phyloP scores from a whole-genome alignment of 23 tunicate genomes.

The Halocynthia roretzi region DNA sequence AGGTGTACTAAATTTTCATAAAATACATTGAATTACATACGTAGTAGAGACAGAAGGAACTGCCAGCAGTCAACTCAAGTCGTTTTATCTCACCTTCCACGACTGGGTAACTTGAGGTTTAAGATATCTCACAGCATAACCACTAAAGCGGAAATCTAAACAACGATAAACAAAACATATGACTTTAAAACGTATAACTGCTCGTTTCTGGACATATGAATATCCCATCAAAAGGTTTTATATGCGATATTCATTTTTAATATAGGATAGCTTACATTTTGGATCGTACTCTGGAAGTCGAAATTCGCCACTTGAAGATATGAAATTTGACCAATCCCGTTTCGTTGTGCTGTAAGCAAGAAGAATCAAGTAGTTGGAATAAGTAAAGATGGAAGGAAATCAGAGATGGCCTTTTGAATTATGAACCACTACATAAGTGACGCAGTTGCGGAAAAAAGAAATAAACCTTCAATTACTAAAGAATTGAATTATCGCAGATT shows the following conservation, averaged over 20 bases:
- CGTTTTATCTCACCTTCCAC: constrained; percentile 34
- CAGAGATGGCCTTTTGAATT: no score
- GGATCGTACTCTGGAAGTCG: constrained; percentile 58
- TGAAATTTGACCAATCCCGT: constrained; percentile 71
- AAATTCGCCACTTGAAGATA: constrained; percentile 79
- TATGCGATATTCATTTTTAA: not conserved
- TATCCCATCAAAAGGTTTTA: not conserved
- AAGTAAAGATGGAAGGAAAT: no score
- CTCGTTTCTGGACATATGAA: not conserved
- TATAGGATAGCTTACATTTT: constrained; percentile 9
- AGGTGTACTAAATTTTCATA: constrained; percentile 28
- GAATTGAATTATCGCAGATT: no score
- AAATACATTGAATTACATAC: not conserved
- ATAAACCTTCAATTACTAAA: no score
- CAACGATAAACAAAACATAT: not conserved
- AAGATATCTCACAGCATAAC: constrained; percentile 79
- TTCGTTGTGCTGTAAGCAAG: constrained; percentile 22
- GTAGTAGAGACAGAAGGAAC: no score
- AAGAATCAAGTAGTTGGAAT: no score
- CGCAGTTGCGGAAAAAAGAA: no score
- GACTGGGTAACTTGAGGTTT: constrained; percentile 74
- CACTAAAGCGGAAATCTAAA: constrained; percentile 70
- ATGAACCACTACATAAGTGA: no score
- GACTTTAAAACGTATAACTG: not conserved
- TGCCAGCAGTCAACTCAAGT: no score